These are phyloP conservation scores for Serrognathus titanus DNA, from an alignment of 2,888 invertebrate species.

Conservation along the genomic window DNA sequence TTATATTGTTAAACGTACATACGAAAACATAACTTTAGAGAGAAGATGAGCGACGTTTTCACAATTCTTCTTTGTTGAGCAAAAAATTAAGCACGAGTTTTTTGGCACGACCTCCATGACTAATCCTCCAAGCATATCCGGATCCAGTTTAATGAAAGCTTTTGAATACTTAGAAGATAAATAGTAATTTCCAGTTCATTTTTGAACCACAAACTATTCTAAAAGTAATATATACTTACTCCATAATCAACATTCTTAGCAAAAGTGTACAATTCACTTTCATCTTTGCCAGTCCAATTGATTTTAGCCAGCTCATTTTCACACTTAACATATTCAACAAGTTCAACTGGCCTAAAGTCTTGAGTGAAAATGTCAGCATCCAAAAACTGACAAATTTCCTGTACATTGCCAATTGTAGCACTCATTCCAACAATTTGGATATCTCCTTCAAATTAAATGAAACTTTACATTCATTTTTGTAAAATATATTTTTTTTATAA, in stretches of 20 bases:
- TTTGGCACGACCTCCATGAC: constrained; percentile 78
- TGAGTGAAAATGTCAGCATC: constrained; percentile 76
- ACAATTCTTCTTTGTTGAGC: constrained; percentile 88
- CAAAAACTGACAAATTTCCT: constrained; percentile 76
- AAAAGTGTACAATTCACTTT: constrained; percentile 55
- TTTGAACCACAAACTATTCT: constrained; percentile 5
- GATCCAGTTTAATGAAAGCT: constrained; percentile 62
- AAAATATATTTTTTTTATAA: background rate
- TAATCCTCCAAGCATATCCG: constrained; percentile 75
- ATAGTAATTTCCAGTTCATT: constrained; percentile 2
- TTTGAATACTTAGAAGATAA: constrained; percentile 57
- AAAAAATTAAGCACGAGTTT: constrained; percentile 85
- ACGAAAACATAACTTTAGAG: constrained; percentile 55
- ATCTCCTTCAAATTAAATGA: constrained; percentile 47
- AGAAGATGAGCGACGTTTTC: constrained; percentile 83
- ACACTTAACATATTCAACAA: constrained; percentile 80
- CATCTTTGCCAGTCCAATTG: constrained; percentile 48
- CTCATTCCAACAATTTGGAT: constrained; percentile 96
- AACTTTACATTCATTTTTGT: background rate
- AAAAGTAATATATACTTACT: constrained; percentile 39
- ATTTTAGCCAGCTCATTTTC: constrained; percentile 57
- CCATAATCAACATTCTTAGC: constrained; percentile 53
- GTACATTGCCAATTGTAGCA: constrained; percentile 91
- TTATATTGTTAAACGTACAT: background rate
- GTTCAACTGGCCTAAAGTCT: constrained; percentile 85